Base-by-base conservation (phyloP, 2,888 invertebrate species). In the Aphodius granarius region DNA sequence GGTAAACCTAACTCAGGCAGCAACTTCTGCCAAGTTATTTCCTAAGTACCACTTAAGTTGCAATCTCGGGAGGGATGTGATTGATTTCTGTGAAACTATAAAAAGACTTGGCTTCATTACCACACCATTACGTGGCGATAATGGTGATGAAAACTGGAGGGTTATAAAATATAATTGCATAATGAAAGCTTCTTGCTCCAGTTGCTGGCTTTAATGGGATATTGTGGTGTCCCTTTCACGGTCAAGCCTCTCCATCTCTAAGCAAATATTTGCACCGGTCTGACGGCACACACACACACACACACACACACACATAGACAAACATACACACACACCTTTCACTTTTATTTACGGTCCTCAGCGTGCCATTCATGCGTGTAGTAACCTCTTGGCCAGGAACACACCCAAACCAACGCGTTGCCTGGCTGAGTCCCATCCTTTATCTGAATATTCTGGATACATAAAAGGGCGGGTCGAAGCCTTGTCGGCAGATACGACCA, bases 341-440 rank as follows among this genome's bases (percentile, higher is more conserved):
- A 22, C 72, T 72, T 72, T 72, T 72, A 72, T 72, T 72, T 63
- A 21, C 72, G 65, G 13, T 72, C 63, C 64, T 72, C 16, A 62
- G 64, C 23, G 63, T 22, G n/a, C 64, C 72, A 21, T 64, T 72
- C 72, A 72, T 72, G 72, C 72, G 72, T 72, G 20, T 62, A 73
- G 73, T 23, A 66, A 73, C 73, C 73, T 73, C 73, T 65, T 43
- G 43, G 23, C 22, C 23, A 22, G 43, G 73, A 73, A 73, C 73
- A 73, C 73, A 73, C 73, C 73, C 73, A 73, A 73, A 73, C 43
- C 65, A 43, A n/a, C 73, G 43, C 43, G n/a, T 43, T 13, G 43
- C 43, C 43, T 6, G 9, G 43, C 43, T 43, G 2, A 6, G 13
- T 6, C 43, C 43, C 13, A n/a, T 6, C 43, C 43, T 43, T 43